Evolutionary conservation across 2,797 vertebrate species (phyloP).

Genomic region (Epinephelus malabaricus): DNA sequence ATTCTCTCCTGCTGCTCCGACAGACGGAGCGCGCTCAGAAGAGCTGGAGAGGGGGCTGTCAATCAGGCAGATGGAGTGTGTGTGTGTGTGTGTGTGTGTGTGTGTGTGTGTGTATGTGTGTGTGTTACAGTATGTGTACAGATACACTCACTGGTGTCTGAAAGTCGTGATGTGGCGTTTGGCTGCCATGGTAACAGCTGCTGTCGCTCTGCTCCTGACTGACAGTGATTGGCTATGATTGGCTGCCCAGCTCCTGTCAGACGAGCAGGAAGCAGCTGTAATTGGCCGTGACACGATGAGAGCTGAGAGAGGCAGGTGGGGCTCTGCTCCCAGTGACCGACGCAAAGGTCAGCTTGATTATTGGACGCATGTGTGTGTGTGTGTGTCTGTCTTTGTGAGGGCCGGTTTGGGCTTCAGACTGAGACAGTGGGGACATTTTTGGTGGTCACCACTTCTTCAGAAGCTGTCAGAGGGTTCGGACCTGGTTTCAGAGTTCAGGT

Average conservation of each 20-base stretch:
- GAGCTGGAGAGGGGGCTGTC: slow-evolving; percentile 32
- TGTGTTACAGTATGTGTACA: neutral
- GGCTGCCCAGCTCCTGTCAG: slow-evolving; percentile 28
- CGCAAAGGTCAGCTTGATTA: slow-evolving; percentile 28
- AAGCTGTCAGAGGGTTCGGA: too few species aligned
- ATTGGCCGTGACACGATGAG: slow-evolving; percentile 34
- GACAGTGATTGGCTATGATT: slow-evolving; percentile 50
- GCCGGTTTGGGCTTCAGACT: neutral
- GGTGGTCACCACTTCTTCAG: neutral
- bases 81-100: neutral
- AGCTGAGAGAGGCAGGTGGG: slow-evolving; percentile 17
- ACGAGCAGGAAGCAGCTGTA: slow-evolving; percentile 39
- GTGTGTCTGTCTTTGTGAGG: slow-evolving; percentile 12
- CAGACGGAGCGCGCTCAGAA: slow-evolving; percentile 33
- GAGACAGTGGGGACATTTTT: neutral
- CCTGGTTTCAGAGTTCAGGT: too few species aligned
- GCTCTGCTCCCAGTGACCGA: slow-evolving; percentile 7
- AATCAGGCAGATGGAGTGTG: slow-evolving; percentile 32
- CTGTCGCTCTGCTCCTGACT: slow-evolving; percentile 29
- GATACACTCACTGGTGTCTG: neutral
- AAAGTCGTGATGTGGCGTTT: slow-evolving; percentile 14
- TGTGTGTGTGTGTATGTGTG: slow-evolving; percentile 1
- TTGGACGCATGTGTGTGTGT: neutral
- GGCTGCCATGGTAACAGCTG: slow-evolving; percentile 51
- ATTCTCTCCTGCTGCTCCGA: slow-evolving; percentile 32